These are phyloP conservation scores for Toxotes lorentzi DNA, from an alignment of 2,797 vertebrate genomes.

Conservation along the genomic window DNA sequence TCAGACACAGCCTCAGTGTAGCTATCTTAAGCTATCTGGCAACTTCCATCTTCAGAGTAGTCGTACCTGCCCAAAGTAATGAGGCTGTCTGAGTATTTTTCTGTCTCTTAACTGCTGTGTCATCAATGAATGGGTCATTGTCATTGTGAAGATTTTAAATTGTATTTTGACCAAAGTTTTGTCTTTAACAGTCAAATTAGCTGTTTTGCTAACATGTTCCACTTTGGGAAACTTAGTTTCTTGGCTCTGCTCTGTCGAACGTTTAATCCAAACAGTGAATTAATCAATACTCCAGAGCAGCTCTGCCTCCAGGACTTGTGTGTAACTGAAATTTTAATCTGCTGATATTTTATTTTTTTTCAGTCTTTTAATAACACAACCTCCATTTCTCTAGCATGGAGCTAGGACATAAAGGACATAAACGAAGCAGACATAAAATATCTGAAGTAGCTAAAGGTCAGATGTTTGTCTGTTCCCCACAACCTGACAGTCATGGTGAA, in stretches of 20 bases:
- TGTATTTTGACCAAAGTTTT: conserved; percentile 4
- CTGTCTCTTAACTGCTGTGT: background rate
- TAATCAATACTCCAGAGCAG: background rate
- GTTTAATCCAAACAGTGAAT: conserved; percentile 22
- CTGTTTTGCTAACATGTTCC: background rate
- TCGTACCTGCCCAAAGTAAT: background rate
- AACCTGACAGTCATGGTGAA: background rate
- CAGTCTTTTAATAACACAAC: conserved; percentile 13
- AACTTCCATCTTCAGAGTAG: background rate
- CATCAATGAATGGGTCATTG: background rate
- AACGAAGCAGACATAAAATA: background rate
- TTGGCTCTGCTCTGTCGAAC: conserved; percentile 22
- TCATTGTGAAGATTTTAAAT: background rate
- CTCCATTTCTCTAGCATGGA: background rate
- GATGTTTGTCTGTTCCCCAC: background rate
- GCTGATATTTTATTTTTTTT: too few relatives aligned
- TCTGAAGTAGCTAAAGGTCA: conserved; percentile 13
- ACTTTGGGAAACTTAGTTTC: background rate
- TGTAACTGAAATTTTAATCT: background rate
- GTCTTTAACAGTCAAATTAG: background rate
- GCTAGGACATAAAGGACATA: too few relatives aligned
- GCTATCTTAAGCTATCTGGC: background rate
- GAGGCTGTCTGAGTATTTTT: background rate
- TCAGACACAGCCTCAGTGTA: background rate
- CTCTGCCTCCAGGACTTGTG: background rate